Evolutionary conservation across 1,140 invertebrate species (phyloP).

Genomic region (Leptinotarsa texana): DNA sequence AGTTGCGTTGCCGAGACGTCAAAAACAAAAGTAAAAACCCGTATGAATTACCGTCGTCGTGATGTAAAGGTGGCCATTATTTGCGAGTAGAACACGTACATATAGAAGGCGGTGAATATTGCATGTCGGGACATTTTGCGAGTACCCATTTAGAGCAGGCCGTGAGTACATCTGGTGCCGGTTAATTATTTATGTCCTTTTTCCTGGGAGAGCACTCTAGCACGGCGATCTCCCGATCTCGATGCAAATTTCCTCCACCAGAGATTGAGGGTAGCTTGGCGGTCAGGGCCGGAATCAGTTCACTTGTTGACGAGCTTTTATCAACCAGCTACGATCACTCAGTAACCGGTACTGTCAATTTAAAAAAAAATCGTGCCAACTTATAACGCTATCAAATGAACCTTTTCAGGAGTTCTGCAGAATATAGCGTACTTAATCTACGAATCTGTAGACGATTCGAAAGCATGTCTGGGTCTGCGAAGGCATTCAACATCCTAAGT

Average conservation of each 20-base stretch:
- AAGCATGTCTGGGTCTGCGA: no score
- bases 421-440: no score
- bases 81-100: constrained; percentile 5
- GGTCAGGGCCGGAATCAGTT: not conserved
- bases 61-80: constrained; percentile 5
- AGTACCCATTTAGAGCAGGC: constrained; percentile 7
- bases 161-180: constrained; percentile 7
- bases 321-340: no score
- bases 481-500: no score
- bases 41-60: not conserved
- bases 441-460: no score
- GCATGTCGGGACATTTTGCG: constrained; percentile 1
- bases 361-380: no score
- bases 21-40: constrained; percentile 3
- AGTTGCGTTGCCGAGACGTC: not conserved
- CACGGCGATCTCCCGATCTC: constrained; percentile 4
- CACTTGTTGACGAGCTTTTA: no score
- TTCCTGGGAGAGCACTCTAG: not conserved
- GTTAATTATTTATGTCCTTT: constrained; percentile 8
- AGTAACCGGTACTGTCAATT: no score
- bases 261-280: not conserved
- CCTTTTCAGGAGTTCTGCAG: no score
- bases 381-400: no score
- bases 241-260: not conserved
- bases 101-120: not conserved